These are phyloP conservation scores for Drosophila willistoni DNA, from an alignment of 1,140 invertebrate genomes.

Conservation along the genomic window DNA sequence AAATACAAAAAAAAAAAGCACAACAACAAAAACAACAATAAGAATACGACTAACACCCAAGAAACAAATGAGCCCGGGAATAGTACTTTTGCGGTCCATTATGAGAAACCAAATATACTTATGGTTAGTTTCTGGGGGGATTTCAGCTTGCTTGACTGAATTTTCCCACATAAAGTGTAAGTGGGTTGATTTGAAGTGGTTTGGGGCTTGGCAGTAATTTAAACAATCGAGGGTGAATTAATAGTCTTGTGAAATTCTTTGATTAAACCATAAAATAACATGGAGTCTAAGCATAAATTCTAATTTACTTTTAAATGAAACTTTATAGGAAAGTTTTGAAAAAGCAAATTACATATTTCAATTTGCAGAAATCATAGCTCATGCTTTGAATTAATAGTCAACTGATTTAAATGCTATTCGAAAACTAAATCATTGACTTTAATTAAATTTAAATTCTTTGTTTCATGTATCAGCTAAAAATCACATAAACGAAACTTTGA, in stretches of 20 bases:
- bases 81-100: constrained; percentile 14
- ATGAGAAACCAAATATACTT: constrained; percentile 17
- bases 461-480: too few species aligned
- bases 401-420: too few species aligned
- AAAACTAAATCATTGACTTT: too few species aligned
- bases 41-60: background rate
- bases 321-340: background rate
- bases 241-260: constrained; percentile 8
- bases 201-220: background rate
- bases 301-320: background rate
- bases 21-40: constrained; percentile 5
- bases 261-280: background rate
- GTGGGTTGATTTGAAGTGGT: background rate
- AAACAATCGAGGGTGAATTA: constrained; percentile 8
- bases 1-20: constrained; percentile 3
- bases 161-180: background rate
- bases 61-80: constrained; percentile 13
- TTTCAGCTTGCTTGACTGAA: background rate
- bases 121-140: constrained; percentile 5
- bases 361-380: too few species aligned
- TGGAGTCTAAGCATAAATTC: background rate
- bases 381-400: too few species aligned
- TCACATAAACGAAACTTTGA: too few species aligned
- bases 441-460: too few species aligned
- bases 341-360: too few species aligned